Conservation (phyloP, 2,113 vertebrate genomes). For the Bambusicola thoracicus region DNA sequence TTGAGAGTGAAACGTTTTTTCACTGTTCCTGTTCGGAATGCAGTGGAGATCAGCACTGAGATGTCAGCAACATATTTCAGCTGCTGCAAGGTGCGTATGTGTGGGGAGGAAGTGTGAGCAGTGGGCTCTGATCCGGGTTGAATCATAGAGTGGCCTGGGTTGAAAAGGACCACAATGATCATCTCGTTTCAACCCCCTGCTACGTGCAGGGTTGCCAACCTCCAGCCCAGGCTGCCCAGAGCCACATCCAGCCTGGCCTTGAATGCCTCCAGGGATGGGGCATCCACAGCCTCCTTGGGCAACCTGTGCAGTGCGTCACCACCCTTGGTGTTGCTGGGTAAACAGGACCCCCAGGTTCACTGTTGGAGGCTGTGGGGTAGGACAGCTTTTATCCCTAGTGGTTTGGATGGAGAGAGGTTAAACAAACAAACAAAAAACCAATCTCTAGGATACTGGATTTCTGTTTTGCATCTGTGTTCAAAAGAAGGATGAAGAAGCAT, state of each 20-base stretch:
- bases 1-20: neutral
- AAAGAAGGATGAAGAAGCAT: neutral
- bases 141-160: too few species aligned
- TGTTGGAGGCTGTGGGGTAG: neutral
- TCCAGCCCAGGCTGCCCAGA: too few species aligned
- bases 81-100: neutral
- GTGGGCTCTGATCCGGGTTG: neutral
- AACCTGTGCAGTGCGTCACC: too few species aligned
- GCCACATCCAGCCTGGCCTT: too few species aligned
- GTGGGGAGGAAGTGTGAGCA: accelerated
- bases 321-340: neutral
- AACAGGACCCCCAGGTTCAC: neutral
- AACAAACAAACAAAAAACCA: too few species aligned
- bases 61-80: accelerated
- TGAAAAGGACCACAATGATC: too few species aligned
- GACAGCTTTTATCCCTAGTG: neutral
- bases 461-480: neutral
- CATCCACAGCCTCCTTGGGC: too few species aligned
- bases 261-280: too few species aligned
- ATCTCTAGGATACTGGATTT: neutral
- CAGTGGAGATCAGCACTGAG: neutral
- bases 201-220: too few species aligned
- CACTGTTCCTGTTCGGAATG: neutral
- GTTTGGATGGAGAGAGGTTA: neutral
- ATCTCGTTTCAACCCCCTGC: too few species aligned